These are phyloP conservation scores for Eumacrocentrus americanus DNA, from an alignment of 2,888 invertebrate genomes.

Conservation along the genomic window DNA sequence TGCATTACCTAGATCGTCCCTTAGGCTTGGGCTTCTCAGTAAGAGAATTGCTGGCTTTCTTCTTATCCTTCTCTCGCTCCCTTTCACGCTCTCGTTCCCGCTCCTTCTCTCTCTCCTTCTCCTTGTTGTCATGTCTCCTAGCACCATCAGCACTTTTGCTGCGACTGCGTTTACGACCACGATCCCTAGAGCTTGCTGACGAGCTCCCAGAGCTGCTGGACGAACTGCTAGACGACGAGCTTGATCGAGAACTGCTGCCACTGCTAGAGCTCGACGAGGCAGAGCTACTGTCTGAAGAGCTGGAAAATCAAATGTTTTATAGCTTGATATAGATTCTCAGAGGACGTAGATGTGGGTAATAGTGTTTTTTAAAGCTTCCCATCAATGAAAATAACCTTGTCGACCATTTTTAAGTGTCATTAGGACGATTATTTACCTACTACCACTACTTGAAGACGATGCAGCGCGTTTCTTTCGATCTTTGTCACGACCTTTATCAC, in stretches of 20 bases:
- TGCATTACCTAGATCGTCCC: constrained; percentile 61
- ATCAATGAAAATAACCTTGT: background rate
- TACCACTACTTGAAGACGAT: constrained; percentile 81
- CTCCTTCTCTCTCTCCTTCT: constrained; percentile 62
- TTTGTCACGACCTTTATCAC: constrained; percentile 66
- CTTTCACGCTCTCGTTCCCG: constrained; percentile 61
- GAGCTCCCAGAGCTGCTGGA: constrained; percentile 76
- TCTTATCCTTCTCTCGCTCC: constrained; percentile 60
- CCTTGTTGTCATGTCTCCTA: constrained; percentile 60
- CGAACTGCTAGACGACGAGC: constrained; percentile 77
- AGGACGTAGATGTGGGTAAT: too few relatives aligned
- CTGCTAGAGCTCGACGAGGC: constrained; percentile 63
- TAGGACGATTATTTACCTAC: constrained; percentile 66
- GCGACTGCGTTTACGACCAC: constrained; percentile 66
- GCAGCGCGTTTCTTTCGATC: constrained; percentile 76
- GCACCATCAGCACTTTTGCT: constrained; percentile 58
- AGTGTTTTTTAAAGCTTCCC: too few relatives aligned
- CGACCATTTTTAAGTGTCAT: background rate
- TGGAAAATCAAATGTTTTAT: constrained; percentile 48
- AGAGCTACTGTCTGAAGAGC: constrained; percentile 83
- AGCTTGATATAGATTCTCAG: too few relatives aligned
- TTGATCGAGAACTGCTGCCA: constrained; percentile 67
- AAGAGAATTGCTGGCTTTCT: constrained; percentile 57
- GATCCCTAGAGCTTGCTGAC: constrained; percentile 68
- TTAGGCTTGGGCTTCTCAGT: constrained; percentile 59